Evolutionary conservation across 2,888 invertebrate genomes (phyloP).

Genomic region (Drosophila fungiperda): DNA sequence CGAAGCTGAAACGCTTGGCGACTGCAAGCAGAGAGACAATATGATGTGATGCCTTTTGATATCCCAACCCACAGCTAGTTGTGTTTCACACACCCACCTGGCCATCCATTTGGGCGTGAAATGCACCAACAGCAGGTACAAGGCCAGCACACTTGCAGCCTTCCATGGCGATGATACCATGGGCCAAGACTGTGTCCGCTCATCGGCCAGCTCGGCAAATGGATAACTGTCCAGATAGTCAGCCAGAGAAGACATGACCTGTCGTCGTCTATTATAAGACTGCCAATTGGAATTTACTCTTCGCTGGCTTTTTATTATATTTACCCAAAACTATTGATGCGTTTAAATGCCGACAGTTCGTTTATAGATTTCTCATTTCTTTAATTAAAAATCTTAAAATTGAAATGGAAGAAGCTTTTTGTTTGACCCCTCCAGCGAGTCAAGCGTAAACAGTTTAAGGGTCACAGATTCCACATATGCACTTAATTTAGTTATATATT

Average conservation of each 20-base stretch:
- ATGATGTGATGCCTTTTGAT: conserved; percentile 23
- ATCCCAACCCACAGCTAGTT: neutral
- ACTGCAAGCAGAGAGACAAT: conserved; percentile 56
- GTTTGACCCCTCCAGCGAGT: conserved; percentile 45
- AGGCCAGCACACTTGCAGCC: conserved; percentile 88
- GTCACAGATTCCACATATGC: conserved; percentile 7
- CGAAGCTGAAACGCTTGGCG: conserved; percentile 91
- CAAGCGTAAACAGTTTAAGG: conserved; percentile 23
- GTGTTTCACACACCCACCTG: conserved; percentile 83
- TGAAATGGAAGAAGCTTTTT: conserved; percentile 13
- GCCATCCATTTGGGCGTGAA: conserved; percentile 93
- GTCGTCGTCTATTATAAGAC: conserved; percentile 6
- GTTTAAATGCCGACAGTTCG: conserved; percentile 18
- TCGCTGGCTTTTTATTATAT: conserved; percentile 35
- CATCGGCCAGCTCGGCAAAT: conserved; percentile 86
- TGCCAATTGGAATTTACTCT: conserved; percentile 21
- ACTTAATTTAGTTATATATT: neutral
- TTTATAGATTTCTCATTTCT: conserved; percentile 7
- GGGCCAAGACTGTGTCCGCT: conserved; percentile 93
- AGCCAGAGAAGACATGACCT: conserved; percentile 40
- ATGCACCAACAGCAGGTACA: conserved; percentile 92
- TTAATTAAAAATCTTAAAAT: conserved; percentile 36
- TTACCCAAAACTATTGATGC: conserved; percentile 41
- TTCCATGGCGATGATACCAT: conserved; percentile 93
- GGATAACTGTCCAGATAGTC: conserved; percentile 42